Evolutionary conservation across 2,113 vertebrate species (phyloP).

Genomic region (Cyprinodon tularosa): DNA sequence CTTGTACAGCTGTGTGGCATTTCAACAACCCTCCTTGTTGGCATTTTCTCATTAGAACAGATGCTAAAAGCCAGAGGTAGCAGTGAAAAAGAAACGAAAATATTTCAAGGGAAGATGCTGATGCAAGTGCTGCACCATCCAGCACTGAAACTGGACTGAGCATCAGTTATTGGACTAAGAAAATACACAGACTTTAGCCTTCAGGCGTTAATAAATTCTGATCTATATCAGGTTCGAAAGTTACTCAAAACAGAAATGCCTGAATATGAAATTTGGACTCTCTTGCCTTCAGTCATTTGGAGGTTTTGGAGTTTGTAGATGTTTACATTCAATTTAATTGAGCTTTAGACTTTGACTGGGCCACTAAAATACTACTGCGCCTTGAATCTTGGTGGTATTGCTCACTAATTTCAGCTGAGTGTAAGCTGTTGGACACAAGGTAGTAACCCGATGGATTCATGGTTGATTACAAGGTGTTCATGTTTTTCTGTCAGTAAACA

Average conservation of each 20-base stretch:
- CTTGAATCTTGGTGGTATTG: not conserved
- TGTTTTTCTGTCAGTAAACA: too few relatives aligned
- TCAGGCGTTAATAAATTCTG: not conserved
- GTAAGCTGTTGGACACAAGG: not conserved
- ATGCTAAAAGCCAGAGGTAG: not conserved
- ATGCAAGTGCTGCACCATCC: not conserved
- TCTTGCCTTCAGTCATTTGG: not conserved
- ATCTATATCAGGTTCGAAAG: not conserved
- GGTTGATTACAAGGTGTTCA: too few relatives aligned
- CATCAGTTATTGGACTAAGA: not conserved
- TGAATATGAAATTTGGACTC: not conserved
- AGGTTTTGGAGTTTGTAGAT: not conserved
- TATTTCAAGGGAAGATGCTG: not conserved
- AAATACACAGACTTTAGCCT: not conserved
- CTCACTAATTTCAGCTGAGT: too few relatives aligned
- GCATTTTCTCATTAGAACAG: not conserved
- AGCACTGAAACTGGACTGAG: not conserved
- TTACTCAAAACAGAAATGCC: not conserved
- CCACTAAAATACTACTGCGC: not conserved
- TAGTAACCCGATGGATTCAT: not conserved
- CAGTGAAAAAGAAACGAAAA: not conserved
- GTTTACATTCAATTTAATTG: not conserved
- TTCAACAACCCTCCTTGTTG: not conserved
- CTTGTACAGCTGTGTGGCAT: not conserved
- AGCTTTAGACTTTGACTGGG: not conserved